These are phyloP conservation scores for Alsophila aescularia DNA, from an alignment of 2,888 invertebrate species.

Conservation along the genomic window DNA sequence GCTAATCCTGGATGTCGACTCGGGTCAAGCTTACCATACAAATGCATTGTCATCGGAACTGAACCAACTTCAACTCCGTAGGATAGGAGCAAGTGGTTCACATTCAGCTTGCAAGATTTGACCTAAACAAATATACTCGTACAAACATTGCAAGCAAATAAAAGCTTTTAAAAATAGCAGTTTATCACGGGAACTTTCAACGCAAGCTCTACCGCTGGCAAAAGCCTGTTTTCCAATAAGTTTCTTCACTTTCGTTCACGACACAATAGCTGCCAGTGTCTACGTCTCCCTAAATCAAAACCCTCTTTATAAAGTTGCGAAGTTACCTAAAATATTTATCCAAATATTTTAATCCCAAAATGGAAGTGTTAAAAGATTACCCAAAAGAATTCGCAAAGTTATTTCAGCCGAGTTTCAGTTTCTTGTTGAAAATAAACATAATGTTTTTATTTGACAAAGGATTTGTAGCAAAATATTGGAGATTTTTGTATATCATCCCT, in stretches of 20 bases:
- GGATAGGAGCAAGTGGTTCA: too few relatives aligned
- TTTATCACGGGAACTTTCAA: not conserved
- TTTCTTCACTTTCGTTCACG: conserved; percentile 1
- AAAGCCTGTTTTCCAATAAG: not conserved
- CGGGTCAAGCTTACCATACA: too few relatives aligned
- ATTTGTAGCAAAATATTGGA: conserved; percentile 40
- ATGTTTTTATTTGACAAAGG: conserved; percentile 36
- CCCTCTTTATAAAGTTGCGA: conserved; percentile 25
- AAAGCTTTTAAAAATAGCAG: too few relatives aligned
- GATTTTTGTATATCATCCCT: conserved; percentile 34
- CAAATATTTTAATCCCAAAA: conserved; percentile 26
- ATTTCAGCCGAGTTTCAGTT: conserved; percentile 37
- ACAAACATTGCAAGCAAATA: too few relatives aligned
- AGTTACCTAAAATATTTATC: conserved; percentile 24
- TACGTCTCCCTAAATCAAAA: conserved; percentile 20
- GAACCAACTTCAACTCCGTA: too few relatives aligned
- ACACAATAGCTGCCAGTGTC: conserved; percentile 9
- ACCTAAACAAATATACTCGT: too few relatives aligned
- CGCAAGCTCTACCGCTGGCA: not conserved
- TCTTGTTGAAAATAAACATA: conserved; percentile 41
- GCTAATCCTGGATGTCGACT: too few relatives aligned
- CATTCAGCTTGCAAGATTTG: too few relatives aligned
- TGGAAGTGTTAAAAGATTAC: conserved; percentile 40
- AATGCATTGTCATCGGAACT: too few relatives aligned
- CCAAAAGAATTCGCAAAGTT: conserved; percentile 44